These are phyloP conservation scores for Drosophila parvula DNA, from an alignment of 1,140 invertebrate genomes.

Conservation along the genomic window DNA sequence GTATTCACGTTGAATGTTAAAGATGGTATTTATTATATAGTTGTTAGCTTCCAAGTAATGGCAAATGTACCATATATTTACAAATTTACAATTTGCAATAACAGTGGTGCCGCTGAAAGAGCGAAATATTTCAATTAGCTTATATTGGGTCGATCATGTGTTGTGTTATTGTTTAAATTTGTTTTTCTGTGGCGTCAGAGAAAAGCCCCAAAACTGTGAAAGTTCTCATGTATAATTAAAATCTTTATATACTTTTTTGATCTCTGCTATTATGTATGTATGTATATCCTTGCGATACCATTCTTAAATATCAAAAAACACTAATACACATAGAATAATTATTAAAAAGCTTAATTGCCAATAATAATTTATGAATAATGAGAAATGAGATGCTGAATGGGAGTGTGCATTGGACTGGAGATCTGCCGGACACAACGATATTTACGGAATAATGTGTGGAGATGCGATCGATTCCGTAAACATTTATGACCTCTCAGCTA, in stretches of 20 bases:
- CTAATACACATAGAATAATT: slow-evolving; percentile 33
- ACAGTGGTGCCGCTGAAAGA: slow-evolving; percentile 33
- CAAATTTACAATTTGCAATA: slow-evolving; percentile 5
- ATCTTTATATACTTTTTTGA: neutral
- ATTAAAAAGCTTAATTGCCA: slow-evolving; percentile 32
- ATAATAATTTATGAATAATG: slow-evolving; percentile 34
- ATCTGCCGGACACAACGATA: slow-evolving; percentile 20
- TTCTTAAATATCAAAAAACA: slow-evolving; percentile 26
- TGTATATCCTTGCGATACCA: slow-evolving; percentile 29
- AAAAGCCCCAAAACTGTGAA: slow-evolving; percentile 28
- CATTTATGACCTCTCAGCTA: slow-evolving; percentile 1
- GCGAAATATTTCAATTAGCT: slow-evolving; percentile 56
- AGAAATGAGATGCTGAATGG: slow-evolving; percentile 6
- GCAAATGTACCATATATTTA: neutral
- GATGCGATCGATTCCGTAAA: slow-evolving; percentile 5
- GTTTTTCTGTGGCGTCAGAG: slow-evolving; percentile 43
- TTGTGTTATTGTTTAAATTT: slow-evolving; percentile 34
- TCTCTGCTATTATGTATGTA: too few species aligned
- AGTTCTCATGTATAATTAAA: slow-evolving; percentile 28
- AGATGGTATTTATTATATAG: neutral
- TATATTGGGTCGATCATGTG: slow-evolving; percentile 40
- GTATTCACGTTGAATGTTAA: too few species aligned
- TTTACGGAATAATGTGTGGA: neutral
- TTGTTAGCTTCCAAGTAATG: neutral
- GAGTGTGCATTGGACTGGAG: neutral